Evolutionary conservation across 2,888 invertebrate genomes (phyloP).

Genomic region (Euzetes globulus): DNA sequence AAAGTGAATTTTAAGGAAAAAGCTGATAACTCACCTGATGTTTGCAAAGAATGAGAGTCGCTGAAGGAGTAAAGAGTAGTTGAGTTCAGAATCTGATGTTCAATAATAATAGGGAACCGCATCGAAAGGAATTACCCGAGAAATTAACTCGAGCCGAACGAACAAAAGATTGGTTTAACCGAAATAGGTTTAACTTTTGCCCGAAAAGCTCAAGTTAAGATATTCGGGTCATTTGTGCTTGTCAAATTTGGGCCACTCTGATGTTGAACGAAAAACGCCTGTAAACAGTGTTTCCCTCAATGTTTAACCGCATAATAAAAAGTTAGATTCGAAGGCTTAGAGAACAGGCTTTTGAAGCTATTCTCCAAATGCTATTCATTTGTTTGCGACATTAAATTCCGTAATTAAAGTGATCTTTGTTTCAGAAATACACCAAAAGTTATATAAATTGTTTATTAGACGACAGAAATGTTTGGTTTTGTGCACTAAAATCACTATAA

Average conservation of each 20-base stretch:
- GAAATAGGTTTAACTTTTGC: slow-evolving; percentile 35
- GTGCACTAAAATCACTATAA: slow-evolving; percentile 5
- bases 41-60: too few relatives aligned
- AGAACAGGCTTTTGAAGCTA: too few relatives aligned
- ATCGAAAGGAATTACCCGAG: slow-evolving; percentile 21
- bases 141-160: slow-evolving; percentile 42
- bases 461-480: neutral
- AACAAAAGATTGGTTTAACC: slow-evolving; percentile 37
- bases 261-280: neutral
- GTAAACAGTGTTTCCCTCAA: neutral
- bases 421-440: too few relatives aligned
- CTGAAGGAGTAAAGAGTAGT: too few relatives aligned
- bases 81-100: too few relatives aligned
- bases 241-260: neutral
- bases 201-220: slow-evolving; percentile 40
- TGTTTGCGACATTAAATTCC: too few relatives aligned
- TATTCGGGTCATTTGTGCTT: slow-evolving; percentile 22
- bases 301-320: neutral
- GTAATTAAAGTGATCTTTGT: too few relatives aligned
- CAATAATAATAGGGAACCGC: too few relatives aligned
- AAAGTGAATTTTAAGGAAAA: neutral
- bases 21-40: too few relatives aligned
- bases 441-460: neutral
- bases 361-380: too few relatives aligned
- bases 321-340: slow-evolving; percentile 8